These are phyloP conservation scores for Dinothrombium tinctorium DNA, from an alignment of 1,140 invertebrate species.

Conservation along the genomic window DNA sequence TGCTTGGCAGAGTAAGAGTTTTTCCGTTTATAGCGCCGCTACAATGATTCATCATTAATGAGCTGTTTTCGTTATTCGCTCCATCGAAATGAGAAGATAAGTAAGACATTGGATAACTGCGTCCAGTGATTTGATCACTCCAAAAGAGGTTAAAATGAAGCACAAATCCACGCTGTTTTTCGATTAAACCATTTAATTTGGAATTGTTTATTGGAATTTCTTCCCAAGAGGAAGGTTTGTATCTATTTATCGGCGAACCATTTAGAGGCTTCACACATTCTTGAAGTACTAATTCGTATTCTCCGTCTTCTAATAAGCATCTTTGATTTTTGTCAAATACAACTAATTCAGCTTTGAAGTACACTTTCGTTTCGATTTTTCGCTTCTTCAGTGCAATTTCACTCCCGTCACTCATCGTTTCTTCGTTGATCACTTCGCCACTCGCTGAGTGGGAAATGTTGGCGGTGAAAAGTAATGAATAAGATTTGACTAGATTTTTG, in stretches of 20 bases:
- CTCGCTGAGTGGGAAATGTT: neutral
- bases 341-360: slow-evolving; percentile 46
- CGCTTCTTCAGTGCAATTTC: slow-evolving; percentile 12
- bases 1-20: slow-evolving; percentile 26
- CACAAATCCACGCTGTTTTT: too few species aligned
- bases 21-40: too few species aligned
- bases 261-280: slow-evolving; percentile 21
- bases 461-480: slow-evolving; percentile 49
- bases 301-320: slow-evolving; percentile 57
- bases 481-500: slow-evolving; percentile 62
- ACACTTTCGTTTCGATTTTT: slow-evolving; percentile 34
- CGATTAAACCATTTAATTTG: neutral
- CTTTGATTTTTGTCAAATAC: slow-evolving; percentile 72
- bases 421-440: slow-evolving; percentile 1
- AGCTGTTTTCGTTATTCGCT: too few species aligned
- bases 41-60: too few species aligned
- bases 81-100: neutral
- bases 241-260: neutral
- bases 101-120: too few species aligned
- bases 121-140: too few species aligned
- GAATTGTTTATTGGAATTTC: slow-evolving; percentile 3
- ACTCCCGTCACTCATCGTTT: slow-evolving; percentile 3
- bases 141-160: too few species aligned
- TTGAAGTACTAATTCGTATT: slow-evolving; percentile 62
- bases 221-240: neutral